Evolutionary conservation across 2,113 vertebrate genomes (phyloP), one percentile per base, ranked within the genome.

Genomic region (Pseudorasbora parva): DNA sequence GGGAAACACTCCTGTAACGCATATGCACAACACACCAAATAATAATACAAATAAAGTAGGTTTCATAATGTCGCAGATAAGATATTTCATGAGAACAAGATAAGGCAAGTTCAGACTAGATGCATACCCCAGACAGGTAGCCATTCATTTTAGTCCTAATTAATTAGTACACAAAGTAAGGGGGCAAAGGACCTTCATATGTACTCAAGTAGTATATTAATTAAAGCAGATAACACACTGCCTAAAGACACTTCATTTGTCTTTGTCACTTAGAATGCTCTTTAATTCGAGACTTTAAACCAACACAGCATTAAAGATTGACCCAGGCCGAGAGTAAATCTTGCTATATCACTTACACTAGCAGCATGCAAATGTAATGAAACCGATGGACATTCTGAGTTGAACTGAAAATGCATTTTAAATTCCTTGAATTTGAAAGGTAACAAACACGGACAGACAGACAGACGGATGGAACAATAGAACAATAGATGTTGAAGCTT

Each of bases 11-110:
- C 3, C n/a, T 21, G 64, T 43, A 25, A 54, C 4, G 2, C n/a
- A 15, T 43, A 64, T 23, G 47, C 47, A 83, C 69, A 43, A 19
- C 47, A 37, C 59, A 10, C 4, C 3, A 11, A 25, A 60, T 37
- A 37, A 37, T 37, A 60, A 60, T 23, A 57, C n/a, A 72, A 78
- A 62, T 37, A 37, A 43, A 4, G 4, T 60, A n/a, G 51, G 37
- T 57, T 60, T 82, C 64, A 77, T 83, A 78, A 81, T 85, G 45
- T 73, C 84, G 81, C 25, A 83, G 78, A 84, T 82, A 56, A 82
- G 59, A 43, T 45, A 69, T 76, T 60, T 69, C 78, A 62, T 69
- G 47, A 49, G 64, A 25, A 54, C 45, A 77, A 81, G 47, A 78
- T 77, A 62, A 84, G 49, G 57, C 14, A 49, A 27, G 37, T 37